Base-by-base conservation (phyloP, 2,797 vertebrate species). In the Galagoides demidoff region DNA sequence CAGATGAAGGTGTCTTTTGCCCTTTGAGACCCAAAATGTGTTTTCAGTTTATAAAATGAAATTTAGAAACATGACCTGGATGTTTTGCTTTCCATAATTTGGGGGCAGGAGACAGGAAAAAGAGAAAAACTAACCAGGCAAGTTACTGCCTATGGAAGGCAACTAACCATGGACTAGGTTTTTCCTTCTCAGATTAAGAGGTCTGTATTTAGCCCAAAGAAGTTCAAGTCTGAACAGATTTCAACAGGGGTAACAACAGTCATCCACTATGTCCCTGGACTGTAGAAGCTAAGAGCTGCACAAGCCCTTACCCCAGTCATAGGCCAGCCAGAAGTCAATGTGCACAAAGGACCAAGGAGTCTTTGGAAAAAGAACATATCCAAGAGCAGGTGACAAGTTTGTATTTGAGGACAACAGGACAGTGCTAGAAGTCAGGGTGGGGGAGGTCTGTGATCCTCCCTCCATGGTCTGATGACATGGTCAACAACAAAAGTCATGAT, bases 41-140 rank as follows among this genome's bases (percentile, higher is more conserved):
- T 91, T 97, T 97, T 89, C 52, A n/a, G 94, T 96, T 96, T 96
- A 92, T 23, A 57, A 96, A 90, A 94, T 92, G 63, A 93, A 90
- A 95, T 70, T 90, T 88, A 90, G 95, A 95, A 97, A 94, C 79
- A 86, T 37, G 86, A 87, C 95, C 90, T 96, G 91, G 94, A 91
- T 84, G 71, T 89, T 96, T 92, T 92, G 88, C 61, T 96, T 92
- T 95, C 94, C 95, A 64, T 89, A 95, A 95, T 88, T 81, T 91
- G 68, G 81, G 76, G 31, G 89, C 94, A 90, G 68, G 49, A 96
- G 78, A 89, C 25, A 79, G n/a, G 74, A 90, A 81, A 78, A 90
- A 49, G 52, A 77, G 86, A 77, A 96, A 88, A 76, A 70, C 71
- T n/a, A 92, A 71, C 68, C 12, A 61, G 52, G 59, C 43, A 39